Base-by-base conservation (phyloP, 1,140 invertebrate species). In the Anastrepha obliqua region DNA sequence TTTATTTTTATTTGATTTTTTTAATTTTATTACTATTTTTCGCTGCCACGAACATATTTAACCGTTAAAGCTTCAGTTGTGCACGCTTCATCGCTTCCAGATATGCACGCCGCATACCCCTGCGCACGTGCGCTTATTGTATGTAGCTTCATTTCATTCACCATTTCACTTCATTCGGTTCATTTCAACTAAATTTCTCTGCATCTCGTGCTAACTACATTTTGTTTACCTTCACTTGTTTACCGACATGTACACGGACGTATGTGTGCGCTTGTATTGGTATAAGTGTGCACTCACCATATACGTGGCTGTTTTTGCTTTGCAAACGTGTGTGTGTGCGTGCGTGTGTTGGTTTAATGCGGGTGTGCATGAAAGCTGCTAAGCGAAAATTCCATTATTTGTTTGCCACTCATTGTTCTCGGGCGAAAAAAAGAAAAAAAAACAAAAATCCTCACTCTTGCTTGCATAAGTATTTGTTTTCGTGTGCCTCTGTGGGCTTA, bases 321-420 rank as follows among this genome's bases (percentile, higher is more conserved):
- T 9, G 64, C 11, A 13, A 29, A 13, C 39, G 29, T 8, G 9
- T 39, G 29, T 29, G 3, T 39, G 9, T 67, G 29, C 9, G 9
- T 55, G 51, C 9, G 9, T 55, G 51, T 64, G n/a, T 65, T 39
- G n/a, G 3, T 15, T 29, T 55, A 11, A 55, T 55, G 51, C 6
- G 51, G 51, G 51, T 70, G 67, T 74, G 3, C 44, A 11, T 20
- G 65, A 67, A 67, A 20, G 67, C 67, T 74, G 67, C 67, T 74
- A 74, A 42, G 67, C 67, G 39, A 74, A 74, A 74, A 13, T 74
- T 13, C 67, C 67, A 74, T 74, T 74, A 74, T 74, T 74, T 74
- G 67, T 15, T 47, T 74, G 67, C 29, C 67, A 74, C 67, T 74
- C 39, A 81, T 81, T 81, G 74, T 81, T 81, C 47, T 51, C 74